A percentile compares a stretch with the other conserved stretches of the same genome.
Evolutionary conservation across 2,797 vertebrate species (phyloP).

Genomic region (Catostomus latipinnis): DNA sequence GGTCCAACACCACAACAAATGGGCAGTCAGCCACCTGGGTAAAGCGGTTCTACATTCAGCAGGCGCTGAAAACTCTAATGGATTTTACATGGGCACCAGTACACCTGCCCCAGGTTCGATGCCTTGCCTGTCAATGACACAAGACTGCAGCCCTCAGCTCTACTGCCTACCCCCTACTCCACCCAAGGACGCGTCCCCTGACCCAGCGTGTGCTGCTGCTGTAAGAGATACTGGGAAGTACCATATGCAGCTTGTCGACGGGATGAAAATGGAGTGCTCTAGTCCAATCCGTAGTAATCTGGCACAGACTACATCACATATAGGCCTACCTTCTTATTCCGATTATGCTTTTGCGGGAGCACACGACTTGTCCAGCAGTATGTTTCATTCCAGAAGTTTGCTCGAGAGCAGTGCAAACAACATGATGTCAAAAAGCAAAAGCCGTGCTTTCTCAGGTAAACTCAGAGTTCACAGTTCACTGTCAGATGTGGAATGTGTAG

Average conservation of each 20-base stretch:
- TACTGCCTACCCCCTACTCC: slow-evolving; percentile 93
- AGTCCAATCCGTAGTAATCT: slow-evolving; percentile 86
- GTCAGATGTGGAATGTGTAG: not conserved
- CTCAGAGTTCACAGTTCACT: slow-evolving; percentile 4
- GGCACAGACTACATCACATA: slow-evolving; percentile 88
- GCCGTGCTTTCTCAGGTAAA: slow-evolving; percentile 89
- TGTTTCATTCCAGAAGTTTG: slow-evolving; percentile 89
- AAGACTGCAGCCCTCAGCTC: slow-evolving; percentile 86
- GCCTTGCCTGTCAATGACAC: slow-evolving; percentile 84
- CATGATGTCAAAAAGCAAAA: slow-evolving; percentile 88
- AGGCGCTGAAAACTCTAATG: slow-evolving; percentile 84
- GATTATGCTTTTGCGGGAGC: slow-evolving; percentile 84
- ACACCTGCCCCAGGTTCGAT: slow-evolving; percentile 80
- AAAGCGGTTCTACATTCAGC: slow-evolving; percentile 90
- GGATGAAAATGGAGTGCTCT: slow-evolving; percentile 92
- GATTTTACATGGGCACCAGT: slow-evolving; percentile 83
- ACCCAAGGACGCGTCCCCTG: slow-evolving; percentile 92
- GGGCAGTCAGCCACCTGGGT: slow-evolving; percentile 91
- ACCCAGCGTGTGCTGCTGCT: slow-evolving; percentile 82
- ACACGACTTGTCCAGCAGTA: slow-evolving; percentile 88
- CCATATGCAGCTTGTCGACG: slow-evolving; percentile 86
- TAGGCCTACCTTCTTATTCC: slow-evolving; percentile 83
- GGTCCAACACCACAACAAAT: slow-evolving; percentile 87
- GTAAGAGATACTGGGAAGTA: slow-evolving; percentile 94
- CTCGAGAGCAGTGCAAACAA: slow-evolving; percentile 83